Base-by-base conservation (phyloP, 2,113 vertebrate genomes). In the Microtus richardsoni region DNA sequence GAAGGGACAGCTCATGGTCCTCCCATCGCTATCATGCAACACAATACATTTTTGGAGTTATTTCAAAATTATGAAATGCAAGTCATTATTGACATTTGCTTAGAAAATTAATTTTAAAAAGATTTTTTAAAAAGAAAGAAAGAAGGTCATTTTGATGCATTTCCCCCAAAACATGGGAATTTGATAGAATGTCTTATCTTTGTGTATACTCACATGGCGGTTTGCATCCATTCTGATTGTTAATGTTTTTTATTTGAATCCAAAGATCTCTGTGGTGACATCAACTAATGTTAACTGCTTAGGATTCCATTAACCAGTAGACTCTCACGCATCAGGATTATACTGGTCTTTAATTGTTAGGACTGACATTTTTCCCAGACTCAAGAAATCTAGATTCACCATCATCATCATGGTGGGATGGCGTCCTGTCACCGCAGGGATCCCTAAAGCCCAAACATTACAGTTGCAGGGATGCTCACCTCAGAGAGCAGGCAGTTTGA, bases 31-130 rank as follows among this genome's bases (percentile, higher is more conserved):
- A 24, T 58, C 33, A 33, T 66, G 68, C 9, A 30, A 19, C 14
- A n/a, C 13, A 80, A 24, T 74, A 36, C 11, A 19, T 91, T 87
- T 82, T 52, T 78, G 86, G 88, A 75, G 89, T 82, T 49, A 85
- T 89, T 91, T 86, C 83, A 54, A 21, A 85, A 62, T 85, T 93
- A 39, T n/a, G 4, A 49, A 64, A 64, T 60, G 17, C 22, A 62
- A 92, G 52, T 91, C 9, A 54, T 3, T 14, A 21, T 68, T 91
- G 66, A 19, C 71, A 26, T 88, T 96, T 93, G 26, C n/a, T 83
- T 2, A 17, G 68, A 93, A 92, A 96, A 49, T 58, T 89, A 21
- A 82, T 88, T 95, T 95, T 91, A 14, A 82, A 95, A 94, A 92
- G 36, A 17, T 62, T 33, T 85, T 89, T 94, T 87, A 11, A 7